Evolutionary conservation across 1,140 invertebrate species (phyloP), one percentile per base, ranked within the genome.

Genomic region (Philotrypesis tridentata): DNA sequence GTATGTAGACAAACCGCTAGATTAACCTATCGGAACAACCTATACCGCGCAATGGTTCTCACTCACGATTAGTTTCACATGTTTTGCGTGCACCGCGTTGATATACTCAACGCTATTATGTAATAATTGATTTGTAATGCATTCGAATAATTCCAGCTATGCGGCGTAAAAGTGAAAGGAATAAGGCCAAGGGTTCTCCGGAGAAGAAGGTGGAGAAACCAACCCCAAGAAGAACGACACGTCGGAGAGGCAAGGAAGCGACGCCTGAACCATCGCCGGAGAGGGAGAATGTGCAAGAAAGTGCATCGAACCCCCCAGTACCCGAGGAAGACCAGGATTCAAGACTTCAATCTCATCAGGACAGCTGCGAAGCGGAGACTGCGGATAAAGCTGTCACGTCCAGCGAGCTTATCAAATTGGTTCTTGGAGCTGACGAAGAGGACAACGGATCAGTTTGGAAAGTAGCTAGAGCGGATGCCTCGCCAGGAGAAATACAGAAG

Each of bases 401-500:
- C 14, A 85, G 75, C 25, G 87, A 87, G 48, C 83, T 83, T 29
- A 86, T 90, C 31, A 73, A 80, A 31, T 84, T 85, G 68, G 85
- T 75, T n/a, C 65, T 83, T 7, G 82, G 84, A 14, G 83, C 84
- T 23, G 86, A 89, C 23, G 84, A 88, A 29, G 84, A 87, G 73
- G 85, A 86, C 60, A 86, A 88, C 40, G 89, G 88, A 12, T 91
- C 89, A 6, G 89, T 92, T 14, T 93, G 92, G 92, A 92, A 93
- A 87, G 92, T 93, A n/a, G 91, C 92, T 68, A 89, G 91, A 85
- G 90, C 92, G 0, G 92, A 93, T 84, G 92, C 92, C 12, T 92
- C 91, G 0, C 92, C 92, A 17, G 92, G 92, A 8, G 92, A 92
- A 86, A 93, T 93, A 85, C 92, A 92, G 71, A 93, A 93, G 84